Conservation (phyloP, 2,113 vertebrate species). For the Monarcha castaneiventris region DNA sequence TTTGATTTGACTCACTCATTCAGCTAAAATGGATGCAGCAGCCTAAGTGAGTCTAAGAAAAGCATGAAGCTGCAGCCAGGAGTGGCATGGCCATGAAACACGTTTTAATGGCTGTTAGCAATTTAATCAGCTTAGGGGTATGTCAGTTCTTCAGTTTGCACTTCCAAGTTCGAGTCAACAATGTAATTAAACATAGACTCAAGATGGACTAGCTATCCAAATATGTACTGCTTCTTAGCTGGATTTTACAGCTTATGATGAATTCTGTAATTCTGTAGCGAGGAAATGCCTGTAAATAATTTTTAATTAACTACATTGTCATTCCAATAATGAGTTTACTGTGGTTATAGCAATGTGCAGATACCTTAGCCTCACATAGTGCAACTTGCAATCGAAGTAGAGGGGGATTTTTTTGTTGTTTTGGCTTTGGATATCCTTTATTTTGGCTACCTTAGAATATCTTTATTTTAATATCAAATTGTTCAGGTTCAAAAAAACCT, state of each 20-base stretch:
- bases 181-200: neutral
- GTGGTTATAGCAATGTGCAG: neutral
- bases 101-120: fast-evolving
- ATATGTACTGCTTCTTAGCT: neutral
- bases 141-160: neutral
- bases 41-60: neutral
- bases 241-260: neutral
- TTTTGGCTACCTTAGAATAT: neutral
- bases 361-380: neutral
- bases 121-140: neutral
- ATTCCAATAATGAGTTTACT: neutral
- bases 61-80: neutral
- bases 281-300: neutral
- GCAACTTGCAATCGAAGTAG: neutral
- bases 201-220: neutral
- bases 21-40: fast-evolving
- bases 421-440: neutral
- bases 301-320: neutral
- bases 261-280: neutral
- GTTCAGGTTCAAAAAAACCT: fast-evolving
- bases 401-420: neutral
- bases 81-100: neutral
- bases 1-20: neutral
- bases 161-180: neutral
- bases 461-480: neutral